phyloP scores from a whole-genome alignment of 1,140 invertebrate species.

The Sycophaga agraensis region DNA sequence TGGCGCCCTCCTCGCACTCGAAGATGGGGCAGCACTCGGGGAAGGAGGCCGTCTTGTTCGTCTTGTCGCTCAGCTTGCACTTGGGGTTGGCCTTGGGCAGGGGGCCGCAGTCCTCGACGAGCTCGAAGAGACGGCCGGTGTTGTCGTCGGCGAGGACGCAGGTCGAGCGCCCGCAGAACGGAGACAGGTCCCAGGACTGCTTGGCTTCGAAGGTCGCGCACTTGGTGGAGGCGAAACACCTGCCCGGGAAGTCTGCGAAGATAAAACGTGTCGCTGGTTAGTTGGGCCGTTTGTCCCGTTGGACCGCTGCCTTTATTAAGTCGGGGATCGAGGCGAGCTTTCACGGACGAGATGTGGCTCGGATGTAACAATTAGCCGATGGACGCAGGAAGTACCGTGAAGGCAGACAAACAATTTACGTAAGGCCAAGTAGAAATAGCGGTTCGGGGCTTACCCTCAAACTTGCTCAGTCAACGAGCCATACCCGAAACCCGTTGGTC shows the following conservation, averaged over 20 bases:
- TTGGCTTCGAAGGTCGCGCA: conserved; percentile 82
- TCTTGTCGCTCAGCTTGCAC: conserved; percentile 82
- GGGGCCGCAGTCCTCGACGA: conserved; percentile 86
- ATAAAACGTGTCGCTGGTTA: no score
- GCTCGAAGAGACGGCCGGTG: conserved; percentile 72
- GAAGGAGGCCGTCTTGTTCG: conserved; percentile 84
- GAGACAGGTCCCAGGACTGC: conserved; percentile 79
- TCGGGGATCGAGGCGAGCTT: no score
- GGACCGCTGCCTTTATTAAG: no score
- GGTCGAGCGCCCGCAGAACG: conserved; percentile 84
- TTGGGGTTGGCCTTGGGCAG: conserved; percentile 81
- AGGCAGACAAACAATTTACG: no score
- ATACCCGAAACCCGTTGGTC: no score
- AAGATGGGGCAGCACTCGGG: conserved; percentile 82
- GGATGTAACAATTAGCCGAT: no score
- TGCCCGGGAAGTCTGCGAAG: conserved; percentile 79
- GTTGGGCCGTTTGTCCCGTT: no score
- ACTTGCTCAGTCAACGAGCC: no score
- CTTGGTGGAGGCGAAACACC: conserved; percentile 86
- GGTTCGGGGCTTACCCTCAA: no score
- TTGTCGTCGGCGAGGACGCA: conserved; percentile 77
- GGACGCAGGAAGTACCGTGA: no score
- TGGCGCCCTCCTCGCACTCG: conserved; percentile 79
- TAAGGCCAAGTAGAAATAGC: no score
- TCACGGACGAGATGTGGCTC: no score